Evolutionary conservation across 2,888 invertebrate species (phyloP).

Genomic region (Dicyrtoma fusca): DNA sequence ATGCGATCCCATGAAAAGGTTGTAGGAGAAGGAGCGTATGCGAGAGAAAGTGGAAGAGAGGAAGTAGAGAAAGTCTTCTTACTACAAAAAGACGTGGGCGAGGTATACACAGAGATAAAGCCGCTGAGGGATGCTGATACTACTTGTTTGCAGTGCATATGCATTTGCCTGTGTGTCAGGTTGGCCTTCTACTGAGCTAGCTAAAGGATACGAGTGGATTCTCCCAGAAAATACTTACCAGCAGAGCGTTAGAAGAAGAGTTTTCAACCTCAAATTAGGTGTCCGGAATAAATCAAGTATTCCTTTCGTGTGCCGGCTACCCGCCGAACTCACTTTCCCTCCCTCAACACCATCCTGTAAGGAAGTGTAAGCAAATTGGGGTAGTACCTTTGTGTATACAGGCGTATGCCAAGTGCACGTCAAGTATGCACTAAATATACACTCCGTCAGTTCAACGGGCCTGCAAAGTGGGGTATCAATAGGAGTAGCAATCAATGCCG

Average conservation of each 20-base stretch:
- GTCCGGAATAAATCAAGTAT: slow-evolving; percentile 73
- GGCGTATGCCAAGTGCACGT: too few relatives aligned
- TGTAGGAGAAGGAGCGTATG: background rate
- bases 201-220: background rate
- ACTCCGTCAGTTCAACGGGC: too few relatives aligned
- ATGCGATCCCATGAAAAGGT: slow-evolving; percentile 1
- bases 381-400: background rate
- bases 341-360: slow-evolving; percentile 5
- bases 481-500: too few relatives aligned
- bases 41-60: background rate
- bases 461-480: too few relatives aligned
- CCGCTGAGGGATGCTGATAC: too few relatives aligned
- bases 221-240: slow-evolving; percentile 64
- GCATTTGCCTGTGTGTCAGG: too few relatives aligned
- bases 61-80: background rate
- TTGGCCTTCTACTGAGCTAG: too few relatives aligned
- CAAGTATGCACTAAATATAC: too few relatives aligned
- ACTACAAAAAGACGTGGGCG: background rate
- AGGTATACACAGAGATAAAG: too few relatives aligned
- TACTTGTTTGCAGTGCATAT: too few relatives aligned
- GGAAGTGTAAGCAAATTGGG: background rate
- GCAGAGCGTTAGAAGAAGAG: slow-evolving; percentile 79
- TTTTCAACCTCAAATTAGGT: slow-evolving; percentile 87
- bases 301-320: slow-evolving; percentile 59
- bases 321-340: slow-evolving; percentile 2